A percentile compares a stretch with the other conserved stretches of the same genome.
Evolutionary conservation across 2,888 invertebrate species (phyloP).

Genomic region (Philaethria dido): DNA sequence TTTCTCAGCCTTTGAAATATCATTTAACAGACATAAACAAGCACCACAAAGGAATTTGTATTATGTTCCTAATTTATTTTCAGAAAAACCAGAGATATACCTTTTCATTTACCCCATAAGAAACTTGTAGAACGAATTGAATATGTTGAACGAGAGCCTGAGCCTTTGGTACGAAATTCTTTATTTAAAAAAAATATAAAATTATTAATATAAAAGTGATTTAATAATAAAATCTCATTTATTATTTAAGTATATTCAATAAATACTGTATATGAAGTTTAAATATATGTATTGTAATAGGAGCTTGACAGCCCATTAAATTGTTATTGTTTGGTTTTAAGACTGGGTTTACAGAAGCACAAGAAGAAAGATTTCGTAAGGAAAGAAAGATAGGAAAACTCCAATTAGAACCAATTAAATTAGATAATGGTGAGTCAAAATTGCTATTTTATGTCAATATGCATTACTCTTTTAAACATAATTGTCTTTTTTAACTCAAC

Average conservation of each 20-base stretch:
- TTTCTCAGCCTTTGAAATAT: too few species aligned
- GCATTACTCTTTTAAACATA: background rate
- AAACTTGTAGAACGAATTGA: constrained; percentile 86
- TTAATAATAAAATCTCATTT: too few species aligned
- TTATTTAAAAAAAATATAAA: background rate
- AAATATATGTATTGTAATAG: too few species aligned
- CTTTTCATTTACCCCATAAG: constrained; percentile 85
- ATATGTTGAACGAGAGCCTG: constrained; percentile 78
- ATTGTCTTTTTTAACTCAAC: background rate
- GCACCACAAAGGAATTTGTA: background rate
- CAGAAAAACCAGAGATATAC: constrained; percentile 72
- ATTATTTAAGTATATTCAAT: too few species aligned
- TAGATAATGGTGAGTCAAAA: constrained; percentile 50
- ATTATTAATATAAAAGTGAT: too few species aligned
- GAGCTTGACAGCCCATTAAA: too few species aligned
- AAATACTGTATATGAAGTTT: too few species aligned
- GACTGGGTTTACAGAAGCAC: constrained; percentile 81
- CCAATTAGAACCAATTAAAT: constrained; percentile 59
- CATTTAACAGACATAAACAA: too few species aligned
- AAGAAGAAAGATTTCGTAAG: constrained; percentile 67
- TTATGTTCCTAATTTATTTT: constrained; percentile 28
- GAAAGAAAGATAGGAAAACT: constrained; percentile 59
- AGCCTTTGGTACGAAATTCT: constrained; percentile 82
- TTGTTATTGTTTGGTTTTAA: constrained; percentile 48
- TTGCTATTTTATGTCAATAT: background rate